Percentiles rank a stretch among this genome's conserved stretches.
Conservation (phyloP, 2,113 vertebrate genomes). For the Syrmaticus mikado region DNA sequence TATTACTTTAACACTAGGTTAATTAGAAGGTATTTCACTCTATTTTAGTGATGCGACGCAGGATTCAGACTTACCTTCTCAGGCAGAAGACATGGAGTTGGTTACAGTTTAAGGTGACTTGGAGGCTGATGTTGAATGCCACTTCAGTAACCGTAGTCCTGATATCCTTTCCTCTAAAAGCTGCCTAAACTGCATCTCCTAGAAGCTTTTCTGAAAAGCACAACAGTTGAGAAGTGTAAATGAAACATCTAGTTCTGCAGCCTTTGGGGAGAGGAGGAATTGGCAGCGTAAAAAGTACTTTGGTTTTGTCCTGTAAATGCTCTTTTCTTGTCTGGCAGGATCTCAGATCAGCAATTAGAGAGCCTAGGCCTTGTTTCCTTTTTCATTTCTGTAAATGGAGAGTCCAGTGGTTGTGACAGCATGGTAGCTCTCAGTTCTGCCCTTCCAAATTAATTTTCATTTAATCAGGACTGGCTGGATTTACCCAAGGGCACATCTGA, state of each 20-base stretch:
- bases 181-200: neutral
- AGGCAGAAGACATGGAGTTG: neutral
- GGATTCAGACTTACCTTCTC: neutral
- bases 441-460: neutral
- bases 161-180: neutral
- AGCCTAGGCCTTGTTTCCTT: neutral
- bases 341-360: conserved; percentile 12
- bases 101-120: neutral
- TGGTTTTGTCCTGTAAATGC: neutral
- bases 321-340: neutral
- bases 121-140: neutral
- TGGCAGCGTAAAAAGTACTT: neutral
- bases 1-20: neutral
- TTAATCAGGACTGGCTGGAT: neutral
- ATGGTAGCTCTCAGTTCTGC: neutral
- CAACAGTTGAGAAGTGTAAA: neutral
- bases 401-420: neutral
- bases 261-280: neutral
- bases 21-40: neutral
- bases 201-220: neutral
- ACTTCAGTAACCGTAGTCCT: neutral
- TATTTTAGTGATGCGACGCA: neutral
- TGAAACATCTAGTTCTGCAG: neutral
- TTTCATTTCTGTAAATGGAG: neutral
- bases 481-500: neutral